Evolutionary conservation across 2,797 vertebrate genomes (phyloP).

Genomic region (Gallinago solitaria): DNA sequence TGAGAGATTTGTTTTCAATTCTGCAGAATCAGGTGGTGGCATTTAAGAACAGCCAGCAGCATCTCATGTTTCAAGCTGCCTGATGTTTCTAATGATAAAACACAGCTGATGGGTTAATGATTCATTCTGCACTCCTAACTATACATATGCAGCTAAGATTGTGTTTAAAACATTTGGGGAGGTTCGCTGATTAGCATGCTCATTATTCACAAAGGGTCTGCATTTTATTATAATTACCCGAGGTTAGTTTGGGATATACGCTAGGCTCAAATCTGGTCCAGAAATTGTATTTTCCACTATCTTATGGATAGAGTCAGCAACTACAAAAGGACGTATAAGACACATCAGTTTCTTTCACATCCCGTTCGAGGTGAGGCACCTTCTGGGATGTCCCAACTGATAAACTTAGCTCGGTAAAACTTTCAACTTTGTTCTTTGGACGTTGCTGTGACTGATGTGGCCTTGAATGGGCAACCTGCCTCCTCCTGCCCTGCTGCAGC

Average conservation of each 20-base stretch:
- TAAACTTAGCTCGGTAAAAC: not conserved
- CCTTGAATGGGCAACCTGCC: fast-evolving
- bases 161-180: not conserved
- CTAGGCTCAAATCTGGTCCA: not conserved
- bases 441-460: fast-evolving
- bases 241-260: not conserved
- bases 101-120: not conserved
- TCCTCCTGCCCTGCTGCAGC: not conserved
- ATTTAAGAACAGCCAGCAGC: not conserved
- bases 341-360: not conserved
- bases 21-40: not conserved
- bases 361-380: not conserved
- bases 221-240: not conserved
- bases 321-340: not conserved
- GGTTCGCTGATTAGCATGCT: not conserved
- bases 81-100: not conserved
- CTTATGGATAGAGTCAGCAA: not conserved
- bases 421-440: not conserved
- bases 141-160: no score
- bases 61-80: not conserved
- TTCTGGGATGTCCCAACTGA: not conserved
- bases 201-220: not conserved
- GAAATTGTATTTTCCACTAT: not conserved
- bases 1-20: not conserved
- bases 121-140: not conserved